A percentile compares a stretch with the other conserved stretches of the same genome.
Conservation (phyloP, 2,888 invertebrate genomes). For the Branchipolynoe longqiensis region DNA sequence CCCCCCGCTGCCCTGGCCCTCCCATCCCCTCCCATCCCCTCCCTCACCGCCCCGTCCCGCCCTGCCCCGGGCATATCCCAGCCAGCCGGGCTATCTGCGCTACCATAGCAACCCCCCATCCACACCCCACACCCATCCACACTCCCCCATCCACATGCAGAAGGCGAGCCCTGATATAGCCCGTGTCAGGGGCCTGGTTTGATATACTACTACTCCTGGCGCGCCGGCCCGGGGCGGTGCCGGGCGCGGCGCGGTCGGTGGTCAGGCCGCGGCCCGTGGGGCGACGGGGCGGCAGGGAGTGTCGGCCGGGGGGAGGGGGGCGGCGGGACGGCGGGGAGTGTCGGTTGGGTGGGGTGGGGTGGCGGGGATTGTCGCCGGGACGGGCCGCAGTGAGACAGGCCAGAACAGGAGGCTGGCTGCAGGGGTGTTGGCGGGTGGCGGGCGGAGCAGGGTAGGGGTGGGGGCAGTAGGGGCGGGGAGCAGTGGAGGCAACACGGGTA, state of each 20-base stretch:
- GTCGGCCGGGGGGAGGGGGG: neutral
- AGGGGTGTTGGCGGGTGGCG: neutral
- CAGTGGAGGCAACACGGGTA: neutral
- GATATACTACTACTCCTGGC: slow-evolving; percentile 41
- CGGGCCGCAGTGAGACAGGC: no score
- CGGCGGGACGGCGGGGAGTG: neutral
- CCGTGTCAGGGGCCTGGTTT: slow-evolving; percentile 31
- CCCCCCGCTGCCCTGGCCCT: neutral
- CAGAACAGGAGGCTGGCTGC: neutral
- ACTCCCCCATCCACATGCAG: neutral
- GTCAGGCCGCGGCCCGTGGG: neutral
- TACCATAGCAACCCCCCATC: slow-evolving; percentile 2
- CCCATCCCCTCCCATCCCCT: neutral
- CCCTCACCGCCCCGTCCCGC: neutral
- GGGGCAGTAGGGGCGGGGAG: neutral
- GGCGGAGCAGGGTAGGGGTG: neutral
- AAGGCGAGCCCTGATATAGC: slow-evolving; percentile 42
- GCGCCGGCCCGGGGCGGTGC: neutral
- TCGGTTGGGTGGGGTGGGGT: neutral
- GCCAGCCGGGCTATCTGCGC: slow-evolving; percentile 9
- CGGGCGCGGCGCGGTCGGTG: neutral
- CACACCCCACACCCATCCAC: neutral
- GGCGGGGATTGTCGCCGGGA: neutral
- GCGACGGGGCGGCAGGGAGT: no score
- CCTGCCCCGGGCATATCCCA: neutral